Evolutionary conservation across 2,888 invertebrate genomes (phyloP), one percentile per base, ranked within the genome.

Genomic region (Troides oblongomaculatus): DNA sequence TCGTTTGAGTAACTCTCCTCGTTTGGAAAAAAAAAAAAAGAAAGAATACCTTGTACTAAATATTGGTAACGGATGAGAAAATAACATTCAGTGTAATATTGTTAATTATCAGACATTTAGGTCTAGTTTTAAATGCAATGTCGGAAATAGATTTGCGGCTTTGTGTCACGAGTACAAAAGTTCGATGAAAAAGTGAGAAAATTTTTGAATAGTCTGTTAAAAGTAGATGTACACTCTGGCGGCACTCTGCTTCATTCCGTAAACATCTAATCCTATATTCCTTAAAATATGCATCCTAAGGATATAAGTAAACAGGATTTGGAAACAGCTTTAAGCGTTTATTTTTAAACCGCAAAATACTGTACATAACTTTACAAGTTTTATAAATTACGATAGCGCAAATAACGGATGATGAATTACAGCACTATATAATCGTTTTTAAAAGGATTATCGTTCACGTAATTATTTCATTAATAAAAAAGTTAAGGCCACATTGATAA

Each of bases 61-160:
- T 53, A 53, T 53, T 53, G 14, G 7, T 18, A 53, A 57, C 23
- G 2, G n/a, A 57, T 21, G 7, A 23, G 23, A 14, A 57, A 43
- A 25, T 57, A 61, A 30, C 14, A 25, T 4, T 12, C 57, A 23
- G 6, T 53, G 53, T 21, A 21, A 57, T 18, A 65, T 72, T 72
- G 72, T 69, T 64, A 59, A n/a, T 18, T n/a, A 56, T 56, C 14
- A 56, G 56, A 7, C 56, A 56, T 56, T 56, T n/a, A 56, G 2
- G 8, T 57, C 57, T 58, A 36, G 64, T 62, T 66, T 68, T 73
- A 77, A 77, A 72, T 71, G 72, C 66, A 43, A 21, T 53, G 72
- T 71, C 68, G 69, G 70, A 75, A 72, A 58, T n/a, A n/a, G 56
- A 62, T 65, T 65, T 21, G 61, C n/a, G 36, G 43, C n/a, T 17